Percentiles rank a stretch among this genome's conserved stretches.
Evolutionary conservation across 1,140 invertebrate genomes (phyloP).

Genomic region (Trichonephila clavata): DNA sequence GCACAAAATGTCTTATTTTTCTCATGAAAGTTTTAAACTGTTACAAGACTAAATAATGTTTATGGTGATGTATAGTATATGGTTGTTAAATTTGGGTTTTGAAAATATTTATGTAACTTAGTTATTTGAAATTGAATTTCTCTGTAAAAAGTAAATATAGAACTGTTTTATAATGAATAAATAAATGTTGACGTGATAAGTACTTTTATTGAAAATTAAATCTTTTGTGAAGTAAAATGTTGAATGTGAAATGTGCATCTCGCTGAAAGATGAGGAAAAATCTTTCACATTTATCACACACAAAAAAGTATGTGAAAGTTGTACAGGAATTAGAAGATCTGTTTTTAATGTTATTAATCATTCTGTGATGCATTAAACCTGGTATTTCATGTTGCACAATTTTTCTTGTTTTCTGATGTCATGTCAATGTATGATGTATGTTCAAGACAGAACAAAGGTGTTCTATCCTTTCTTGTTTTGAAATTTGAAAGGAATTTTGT

Average conservation of each 20-base stretch:
- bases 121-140: background rate
- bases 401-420: conserved; percentile 17
- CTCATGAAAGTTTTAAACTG: conserved; percentile 1
- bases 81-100: conserved; percentile 5
- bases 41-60: background rate
- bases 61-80: conserved; percentile 12
- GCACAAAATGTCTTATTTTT: background rate
- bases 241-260: background rate
- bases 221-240: background rate
- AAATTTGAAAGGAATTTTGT: background rate
- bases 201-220: background rate
- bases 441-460: background rate
- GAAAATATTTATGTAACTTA: background rate
- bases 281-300: background rate
- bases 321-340: background rate
- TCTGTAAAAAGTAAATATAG: background rate
- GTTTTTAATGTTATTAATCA: background rate
- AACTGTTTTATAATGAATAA: too few species aligned
- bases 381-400: conserved; percentile 17
- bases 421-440: background rate
- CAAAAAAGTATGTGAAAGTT: background rate
- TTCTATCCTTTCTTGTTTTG: background rate
- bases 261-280: background rate
- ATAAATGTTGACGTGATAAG: background rate
- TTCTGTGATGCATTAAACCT: background rate